Percentiles rank a stretch among this genome's conserved stretches.
These are phyloP conservation scores for Chanos chanos DNA, from an alignment of 2,797 vertebrate species.

Conservation along the genomic window DNA sequence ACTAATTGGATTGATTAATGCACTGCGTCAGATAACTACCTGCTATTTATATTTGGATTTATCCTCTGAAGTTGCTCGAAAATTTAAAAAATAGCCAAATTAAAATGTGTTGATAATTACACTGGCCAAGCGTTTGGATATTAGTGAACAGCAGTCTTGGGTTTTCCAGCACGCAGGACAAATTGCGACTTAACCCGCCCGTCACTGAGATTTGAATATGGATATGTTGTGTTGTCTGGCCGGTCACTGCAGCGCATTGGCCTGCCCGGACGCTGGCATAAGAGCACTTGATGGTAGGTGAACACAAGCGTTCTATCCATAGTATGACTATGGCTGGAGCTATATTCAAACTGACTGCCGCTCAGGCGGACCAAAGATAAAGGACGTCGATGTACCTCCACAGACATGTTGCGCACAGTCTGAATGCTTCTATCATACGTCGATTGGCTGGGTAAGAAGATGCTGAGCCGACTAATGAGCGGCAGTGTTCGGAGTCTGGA, in stretches of 20 bases:
- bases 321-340: slow-evolving; percentile 13
- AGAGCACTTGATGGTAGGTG: slow-evolving; percentile 21
- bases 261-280: slow-evolving; percentile 24
- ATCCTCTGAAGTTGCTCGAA: no score
- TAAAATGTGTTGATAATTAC: no score
- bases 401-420: slow-evolving; percentile 37
- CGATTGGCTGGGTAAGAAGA: slow-evolving; percentile 68
- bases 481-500: slow-evolving; percentile 96
- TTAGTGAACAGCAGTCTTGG: no score
- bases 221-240: slow-evolving; percentile 26
- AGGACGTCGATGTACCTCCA: slow-evolving; percentile 7
- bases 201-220: slow-evolving; percentile 39
- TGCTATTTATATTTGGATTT: no score
- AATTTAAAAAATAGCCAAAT: no score
- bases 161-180: neutral
- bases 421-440: slow-evolving; percentile 30
- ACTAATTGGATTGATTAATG: no score
- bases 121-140: no score
- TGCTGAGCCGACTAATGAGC: slow-evolving; percentile 96
- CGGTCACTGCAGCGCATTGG: slow-evolving; percentile 19
- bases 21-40: no score
- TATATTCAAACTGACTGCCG: slow-evolving; percentile 24
- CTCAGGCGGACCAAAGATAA: slow-evolving; percentile 8
- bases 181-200: slow-evolving; percentile 17
- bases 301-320: slow-evolving; percentile 15